Conservation (phyloP, 37 sponge, comb jelly and placozoan genomes). For the Aplysina aerophoba region DNA sequence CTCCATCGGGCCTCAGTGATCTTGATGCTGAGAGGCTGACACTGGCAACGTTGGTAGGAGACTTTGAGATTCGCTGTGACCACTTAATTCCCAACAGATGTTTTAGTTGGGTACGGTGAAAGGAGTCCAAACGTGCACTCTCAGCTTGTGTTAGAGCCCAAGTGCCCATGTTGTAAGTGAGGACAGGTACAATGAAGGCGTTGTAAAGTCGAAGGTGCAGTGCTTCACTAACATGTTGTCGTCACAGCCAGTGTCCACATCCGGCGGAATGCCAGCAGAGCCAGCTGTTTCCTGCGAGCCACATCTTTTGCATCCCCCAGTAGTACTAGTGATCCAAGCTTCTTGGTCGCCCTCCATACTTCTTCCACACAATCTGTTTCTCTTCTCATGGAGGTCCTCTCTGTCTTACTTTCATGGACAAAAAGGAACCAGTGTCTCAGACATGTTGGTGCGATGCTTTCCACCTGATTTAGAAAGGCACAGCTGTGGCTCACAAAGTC, state of each 20-base stretch:
- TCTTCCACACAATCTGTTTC: constrained; percentile 26
- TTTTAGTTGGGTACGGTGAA: constrained; percentile 21
- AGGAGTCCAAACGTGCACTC: constrained; percentile 35
- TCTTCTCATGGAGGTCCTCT: constrained; percentile 18
- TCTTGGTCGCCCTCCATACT: constrained; percentile 38
- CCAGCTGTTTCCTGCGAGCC: constrained; percentile 35
- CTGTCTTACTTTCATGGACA: constrained; percentile 36
- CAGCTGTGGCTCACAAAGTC: constrained; percentile 28
- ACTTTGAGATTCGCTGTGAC: constrained; percentile 18
- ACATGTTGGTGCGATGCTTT: constrained; percentile 4
- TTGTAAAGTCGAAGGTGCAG: constrained; percentile 29
- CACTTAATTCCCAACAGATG: constrained; percentile 27
- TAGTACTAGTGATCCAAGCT: constrained; percentile 31
- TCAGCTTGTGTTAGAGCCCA: constrained; percentile 24
- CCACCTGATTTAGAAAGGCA: constrained; percentile 26
- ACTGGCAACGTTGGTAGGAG: constrained; percentile 27
- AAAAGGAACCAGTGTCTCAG: constrained; percentile 18
- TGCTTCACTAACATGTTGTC: constrained; percentile 15
- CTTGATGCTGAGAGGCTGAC: constrained; percentile 28
- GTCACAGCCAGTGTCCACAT: constrained; percentile 30
- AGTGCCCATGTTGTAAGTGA: constrained; percentile 31
- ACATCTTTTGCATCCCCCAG: constrained; percentile 29
- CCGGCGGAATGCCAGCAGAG: constrained; percentile 20
- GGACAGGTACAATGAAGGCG: constrained; percentile 28
- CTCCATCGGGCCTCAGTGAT: constrained; percentile 24